Evolutionary conservation across 2,797 vertebrate genomes (phyloP).

Genomic region (Sebastes dallii): DNA sequence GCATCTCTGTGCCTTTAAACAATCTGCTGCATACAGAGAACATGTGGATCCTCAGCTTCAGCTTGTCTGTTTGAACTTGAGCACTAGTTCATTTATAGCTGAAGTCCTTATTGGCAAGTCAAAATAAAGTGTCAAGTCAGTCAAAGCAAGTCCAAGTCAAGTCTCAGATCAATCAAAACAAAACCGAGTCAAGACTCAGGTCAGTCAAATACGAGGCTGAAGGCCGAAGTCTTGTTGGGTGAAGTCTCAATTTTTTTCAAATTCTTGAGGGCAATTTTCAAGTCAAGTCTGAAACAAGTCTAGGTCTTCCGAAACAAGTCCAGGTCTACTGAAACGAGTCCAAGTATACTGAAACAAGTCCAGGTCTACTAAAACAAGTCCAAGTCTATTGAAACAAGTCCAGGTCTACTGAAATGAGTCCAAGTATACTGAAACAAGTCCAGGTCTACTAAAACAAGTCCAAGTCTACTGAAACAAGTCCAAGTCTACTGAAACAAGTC

Average conservation of each 20-base stretch:
- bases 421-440: neutral
- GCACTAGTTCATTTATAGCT: neutral
- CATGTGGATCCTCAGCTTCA: neutral
- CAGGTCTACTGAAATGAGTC: fast-evolving
- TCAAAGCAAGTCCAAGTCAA: neutral
- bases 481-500: neutral
- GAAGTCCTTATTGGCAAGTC: neutral
- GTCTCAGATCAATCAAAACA: neutral
- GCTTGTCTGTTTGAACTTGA: neutral
- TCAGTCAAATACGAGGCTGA: neutral
- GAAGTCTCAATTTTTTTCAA: neutral
- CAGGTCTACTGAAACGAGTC: no score
- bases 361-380: no score
- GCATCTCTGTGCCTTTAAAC: no score
- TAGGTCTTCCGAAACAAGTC: no score
- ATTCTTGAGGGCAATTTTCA: neutral
- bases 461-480: neutral
- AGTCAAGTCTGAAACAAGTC: neutral
- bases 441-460: no score
- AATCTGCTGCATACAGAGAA: neutral
- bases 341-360: neutral
- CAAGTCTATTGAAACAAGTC: neutral
- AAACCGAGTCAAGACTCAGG: no score
- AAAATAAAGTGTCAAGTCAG: neutral
- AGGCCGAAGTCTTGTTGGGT: neutral